Conservation (phyloP, 2,797 vertebrate genomes). For the Betta splendens region DNA sequence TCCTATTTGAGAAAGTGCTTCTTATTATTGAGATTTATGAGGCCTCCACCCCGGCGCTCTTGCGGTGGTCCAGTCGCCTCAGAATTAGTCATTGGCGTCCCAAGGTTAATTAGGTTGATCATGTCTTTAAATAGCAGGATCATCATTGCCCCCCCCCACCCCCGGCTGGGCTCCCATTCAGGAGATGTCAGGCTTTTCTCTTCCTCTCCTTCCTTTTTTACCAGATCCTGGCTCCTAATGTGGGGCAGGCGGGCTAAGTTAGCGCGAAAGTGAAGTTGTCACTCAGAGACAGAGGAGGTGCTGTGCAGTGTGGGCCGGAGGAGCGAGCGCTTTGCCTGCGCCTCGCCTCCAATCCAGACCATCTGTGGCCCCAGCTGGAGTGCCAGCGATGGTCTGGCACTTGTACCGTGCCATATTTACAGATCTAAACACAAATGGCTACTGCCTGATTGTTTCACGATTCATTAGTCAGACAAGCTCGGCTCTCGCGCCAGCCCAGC, state of each 20-base stretch:
- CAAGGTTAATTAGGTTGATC: conserved; percentile 86
- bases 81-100: conserved; percentile 75
- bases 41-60: conserved; percentile 53
- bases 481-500: conserved; percentile 98
- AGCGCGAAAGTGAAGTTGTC: conserved; percentile 84
- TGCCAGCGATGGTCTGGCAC: conserved; percentile 99
- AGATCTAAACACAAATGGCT: conserved; percentile 99
- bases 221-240: conserved; percentile 61
- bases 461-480: conserved; percentile 99
- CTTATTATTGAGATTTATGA: conserved; percentile 82
- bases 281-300: conserved; percentile 87
- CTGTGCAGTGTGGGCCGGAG: conserved; percentile 75
- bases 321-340: conserved; percentile 82
- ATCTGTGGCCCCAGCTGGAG: conserved; percentile 99
- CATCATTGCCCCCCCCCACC: conserved; percentile 75
- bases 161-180: conserved; percentile 58
- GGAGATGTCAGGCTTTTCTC: conserved; percentile 50
- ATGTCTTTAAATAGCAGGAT: conserved; percentile 82
- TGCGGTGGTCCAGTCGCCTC: conserved; percentile 65
- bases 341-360: conserved; percentile 95
- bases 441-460: conserved; percentile 99
- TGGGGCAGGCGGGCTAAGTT: conserved; percentile 76
- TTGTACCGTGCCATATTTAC: conserved; percentile 99
- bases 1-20: conserved; percentile 65
- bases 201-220: conserved; percentile 15